A percentile compares a stretch with the other conserved stretches of the same genome.
Conservation (phyloP, 1,140 invertebrate genomes). For the Drosophila jambulina region DNA sequence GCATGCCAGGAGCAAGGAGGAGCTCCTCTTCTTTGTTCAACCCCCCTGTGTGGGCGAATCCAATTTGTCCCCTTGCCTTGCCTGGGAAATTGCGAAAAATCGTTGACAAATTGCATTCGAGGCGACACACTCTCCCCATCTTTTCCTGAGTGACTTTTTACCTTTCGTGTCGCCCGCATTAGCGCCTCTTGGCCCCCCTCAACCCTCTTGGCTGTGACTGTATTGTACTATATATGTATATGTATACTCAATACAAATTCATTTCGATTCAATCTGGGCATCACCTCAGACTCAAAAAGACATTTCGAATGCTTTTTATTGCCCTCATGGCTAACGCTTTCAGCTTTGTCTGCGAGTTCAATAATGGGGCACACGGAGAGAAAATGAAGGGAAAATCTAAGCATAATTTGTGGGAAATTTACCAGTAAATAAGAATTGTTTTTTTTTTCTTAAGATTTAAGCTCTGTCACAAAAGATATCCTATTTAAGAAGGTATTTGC, state of each 20-base stretch:
- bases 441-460: not conserved
- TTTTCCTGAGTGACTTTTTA: slow-evolving; percentile 51
- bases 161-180: slow-evolving; percentile 55
- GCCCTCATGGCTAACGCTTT: slow-evolving; percentile 53
- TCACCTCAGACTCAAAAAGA: slow-evolving; percentile 61
- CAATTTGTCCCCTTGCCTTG: slow-evolving; percentile 62
- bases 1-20: slow-evolving; percentile 5
- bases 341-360: slow-evolving; percentile 4
- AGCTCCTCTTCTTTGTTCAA: not conserved
- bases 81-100: slow-evolving; percentile 73
- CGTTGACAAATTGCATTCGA: slow-evolving; percentile 80
- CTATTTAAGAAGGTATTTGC: not conserved
- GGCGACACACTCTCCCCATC: slow-evolving; percentile 5
- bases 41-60: slow-evolving; percentile 31
- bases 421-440: not conserved
- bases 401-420: not conserved
- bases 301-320: slow-evolving; percentile 73
- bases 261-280: slow-evolving; percentile 69
- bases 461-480: not conserved
- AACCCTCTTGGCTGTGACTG: not conserved
- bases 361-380: not conserved
- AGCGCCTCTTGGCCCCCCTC: slow-evolving; percentile 1
- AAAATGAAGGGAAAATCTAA: not conserved
- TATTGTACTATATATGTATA: not conserved
- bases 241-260: slow-evolving; percentile 70